These are phyloP conservation scores for Apaloderma vittatum DNA, from an alignment of 2,113 vertebrate genomes.

Conservation along the genomic window DNA sequence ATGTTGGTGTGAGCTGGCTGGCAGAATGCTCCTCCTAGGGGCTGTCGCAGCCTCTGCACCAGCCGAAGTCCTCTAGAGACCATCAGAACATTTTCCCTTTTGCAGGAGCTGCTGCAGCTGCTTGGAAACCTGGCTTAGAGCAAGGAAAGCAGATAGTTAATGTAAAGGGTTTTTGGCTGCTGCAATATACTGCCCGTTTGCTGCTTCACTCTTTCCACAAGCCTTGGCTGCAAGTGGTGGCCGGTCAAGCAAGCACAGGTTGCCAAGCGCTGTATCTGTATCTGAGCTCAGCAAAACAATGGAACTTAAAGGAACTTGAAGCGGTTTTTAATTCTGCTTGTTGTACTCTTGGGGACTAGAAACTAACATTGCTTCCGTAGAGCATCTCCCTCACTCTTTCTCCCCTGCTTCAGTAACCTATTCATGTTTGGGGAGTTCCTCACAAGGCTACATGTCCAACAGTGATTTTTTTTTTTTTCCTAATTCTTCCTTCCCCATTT, in stretches of 20 bases:
- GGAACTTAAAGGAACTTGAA: neutral
- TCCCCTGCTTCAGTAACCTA: neutral
- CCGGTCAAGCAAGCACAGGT: neutral
- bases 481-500: neutral
- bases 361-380: neutral
- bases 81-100: neutral
- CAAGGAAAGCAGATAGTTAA: neutral
- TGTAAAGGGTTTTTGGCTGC: neutral
- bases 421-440: neutral
- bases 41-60: neutral
- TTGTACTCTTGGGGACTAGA: neutral
- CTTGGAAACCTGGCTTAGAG: neutral
- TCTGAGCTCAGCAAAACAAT: neutral
- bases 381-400: neutral
- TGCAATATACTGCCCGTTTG: neutral
- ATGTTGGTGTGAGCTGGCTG: neutral
- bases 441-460: neutral
- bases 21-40: neutral
- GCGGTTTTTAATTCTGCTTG: neutral
- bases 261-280: neutral
- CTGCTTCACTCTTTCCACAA: neutral
- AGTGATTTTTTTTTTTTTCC: accelerated
- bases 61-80: neutral
- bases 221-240: neutral
- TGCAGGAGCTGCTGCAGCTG: neutral